Evolutionary conservation across 2,888 invertebrate genomes (phyloP).

Genomic region (Drosophila phalerata): DNA sequence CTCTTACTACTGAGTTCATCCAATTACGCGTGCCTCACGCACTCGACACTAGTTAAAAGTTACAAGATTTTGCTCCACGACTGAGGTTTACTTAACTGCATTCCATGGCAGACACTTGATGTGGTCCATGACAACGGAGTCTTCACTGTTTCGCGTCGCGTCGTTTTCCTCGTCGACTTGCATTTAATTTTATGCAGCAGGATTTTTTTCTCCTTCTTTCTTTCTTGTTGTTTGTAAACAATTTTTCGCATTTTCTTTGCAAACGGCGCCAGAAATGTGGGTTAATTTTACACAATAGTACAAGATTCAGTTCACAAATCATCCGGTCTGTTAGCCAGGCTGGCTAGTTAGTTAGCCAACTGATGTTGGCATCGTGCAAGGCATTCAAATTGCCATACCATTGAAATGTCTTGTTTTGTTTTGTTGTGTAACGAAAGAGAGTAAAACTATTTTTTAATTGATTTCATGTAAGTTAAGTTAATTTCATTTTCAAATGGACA

Average conservation of each 20-base stretch:
- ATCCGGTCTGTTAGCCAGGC: constrained; percentile 28
- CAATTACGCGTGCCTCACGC: constrained; percentile 52
- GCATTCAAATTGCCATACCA: constrained; percentile 78
- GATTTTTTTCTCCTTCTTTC: constrained; percentile 37
- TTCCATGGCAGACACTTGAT: constrained; percentile 54
- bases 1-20: constrained; percentile 18
- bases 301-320: constrained; percentile 53
- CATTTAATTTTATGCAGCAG: constrained; percentile 68
- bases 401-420: constrained; percentile 41
- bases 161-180: constrained; percentile 32
- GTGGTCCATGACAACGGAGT: constrained; percentile 28
- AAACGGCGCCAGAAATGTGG: constrained; percentile 49
- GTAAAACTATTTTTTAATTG: constrained; percentile 67
- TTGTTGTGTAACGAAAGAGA: constrained; percentile 52
- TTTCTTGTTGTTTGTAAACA: constrained; percentile 39
- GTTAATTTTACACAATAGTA: constrained; percentile 45
- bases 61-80: constrained; percentile 32
- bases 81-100: constrained; percentile 50
- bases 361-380: constrained; percentile 54
- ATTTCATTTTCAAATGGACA: constrained; percentile 56
- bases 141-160: constrained; percentile 21
- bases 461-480: constrained; percentile 40
- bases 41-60: constrained; percentile 37
- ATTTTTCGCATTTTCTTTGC: constrained; percentile 53
- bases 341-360: constrained; percentile 20